A percentile compares a stretch with the other conserved stretches of the same genome.
Conservation (phyloP, 2,888 invertebrate genomes). For the Spisula solida region DNA sequence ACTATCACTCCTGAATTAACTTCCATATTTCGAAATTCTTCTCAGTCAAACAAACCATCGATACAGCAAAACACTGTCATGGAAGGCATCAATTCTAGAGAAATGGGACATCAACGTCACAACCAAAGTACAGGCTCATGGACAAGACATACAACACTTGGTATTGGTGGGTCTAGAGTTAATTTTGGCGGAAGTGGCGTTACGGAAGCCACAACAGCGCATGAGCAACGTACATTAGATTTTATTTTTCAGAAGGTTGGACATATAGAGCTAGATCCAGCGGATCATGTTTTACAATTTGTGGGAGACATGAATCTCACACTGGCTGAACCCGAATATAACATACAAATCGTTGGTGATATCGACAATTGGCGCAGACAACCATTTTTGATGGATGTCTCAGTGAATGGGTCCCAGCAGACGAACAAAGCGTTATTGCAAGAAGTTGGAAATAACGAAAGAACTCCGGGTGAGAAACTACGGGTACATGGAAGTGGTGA, state of each 20-base stretch:
- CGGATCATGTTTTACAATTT: constrained; percentile 35
- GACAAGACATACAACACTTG: too few species aligned
- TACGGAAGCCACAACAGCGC: neutral
- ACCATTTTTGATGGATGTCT: constrained; percentile 41
- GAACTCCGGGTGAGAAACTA: constrained; percentile 34
- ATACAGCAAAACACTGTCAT: neutral
- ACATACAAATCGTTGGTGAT: constrained; percentile 37
- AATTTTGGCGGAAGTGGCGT: neutral
- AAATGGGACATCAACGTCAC: neutral
- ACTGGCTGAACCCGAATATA: constrained; percentile 12
- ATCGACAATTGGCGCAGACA: constrained; percentile 11
- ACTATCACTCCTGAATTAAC: neutral
- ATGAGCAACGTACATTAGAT: neutral
- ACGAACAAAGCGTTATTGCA: constrained; percentile 29
- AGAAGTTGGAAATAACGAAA: constrained; percentile 30
- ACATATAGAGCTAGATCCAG: constrained; percentile 29
- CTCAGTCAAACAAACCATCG: neutral
- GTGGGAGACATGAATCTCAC: constrained; percentile 52
- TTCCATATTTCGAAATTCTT: neutral
- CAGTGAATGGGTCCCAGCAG: constrained; percentile 14
- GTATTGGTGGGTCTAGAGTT: neutral
- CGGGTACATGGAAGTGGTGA: constrained; percentile 41
- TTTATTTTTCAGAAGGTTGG: constrained; percentile 48
- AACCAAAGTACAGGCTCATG: neutral
- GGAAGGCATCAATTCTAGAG: neutral